Evolutionary conservation across 2,113 vertebrate genomes (phyloP).

Genomic region (Sceloporus tristichus): DNA sequence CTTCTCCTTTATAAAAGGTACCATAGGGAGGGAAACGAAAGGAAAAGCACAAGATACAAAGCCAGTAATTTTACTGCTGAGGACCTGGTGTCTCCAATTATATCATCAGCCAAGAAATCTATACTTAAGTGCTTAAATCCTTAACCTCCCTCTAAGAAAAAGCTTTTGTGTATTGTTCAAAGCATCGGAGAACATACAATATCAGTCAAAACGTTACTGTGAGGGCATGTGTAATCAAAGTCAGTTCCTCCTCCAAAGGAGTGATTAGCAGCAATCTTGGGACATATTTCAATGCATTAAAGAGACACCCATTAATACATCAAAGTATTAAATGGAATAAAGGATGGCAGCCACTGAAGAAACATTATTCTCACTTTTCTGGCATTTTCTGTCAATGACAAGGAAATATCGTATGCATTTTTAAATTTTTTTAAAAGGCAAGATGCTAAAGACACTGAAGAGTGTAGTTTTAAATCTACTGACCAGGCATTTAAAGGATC

Average conservation of each 20-base stretch:
- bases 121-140: conserved; percentile 17
- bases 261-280: conserved; percentile 1
- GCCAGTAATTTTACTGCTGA: conserved; percentile 8
- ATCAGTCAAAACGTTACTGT: conserved; percentile 13
- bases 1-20: conserved; percentile 19
- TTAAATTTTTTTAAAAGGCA: conserved; percentile 18
- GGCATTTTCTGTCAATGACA: conserved; percentile 41
- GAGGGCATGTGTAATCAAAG: background rate
- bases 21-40: conserved; percentile 23
- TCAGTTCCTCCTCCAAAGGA: conserved; percentile 13
- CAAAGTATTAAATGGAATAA: conserved; percentile 56
- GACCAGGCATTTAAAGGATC: background rate
- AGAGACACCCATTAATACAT: conserved; percentile 51
- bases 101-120: conserved; percentile 33
- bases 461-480: background rate
- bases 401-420: conserved; percentile 27
- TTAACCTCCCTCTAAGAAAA: conserved; percentile 28
- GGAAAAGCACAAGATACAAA: conserved; percentile 4
- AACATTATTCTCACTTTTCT: conserved; percentile 34
- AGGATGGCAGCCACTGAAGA: conserved; percentile 42
- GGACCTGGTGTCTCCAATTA: conserved; percentile 17
- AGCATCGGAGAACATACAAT: background rate
- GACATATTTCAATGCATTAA: conserved; percentile 26
- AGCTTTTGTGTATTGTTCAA: conserved; percentile 25
- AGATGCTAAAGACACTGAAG: background rate